Base-by-base conservation (phyloP, 2,888 invertebrate species). In the Homarus gammarus region DNA sequence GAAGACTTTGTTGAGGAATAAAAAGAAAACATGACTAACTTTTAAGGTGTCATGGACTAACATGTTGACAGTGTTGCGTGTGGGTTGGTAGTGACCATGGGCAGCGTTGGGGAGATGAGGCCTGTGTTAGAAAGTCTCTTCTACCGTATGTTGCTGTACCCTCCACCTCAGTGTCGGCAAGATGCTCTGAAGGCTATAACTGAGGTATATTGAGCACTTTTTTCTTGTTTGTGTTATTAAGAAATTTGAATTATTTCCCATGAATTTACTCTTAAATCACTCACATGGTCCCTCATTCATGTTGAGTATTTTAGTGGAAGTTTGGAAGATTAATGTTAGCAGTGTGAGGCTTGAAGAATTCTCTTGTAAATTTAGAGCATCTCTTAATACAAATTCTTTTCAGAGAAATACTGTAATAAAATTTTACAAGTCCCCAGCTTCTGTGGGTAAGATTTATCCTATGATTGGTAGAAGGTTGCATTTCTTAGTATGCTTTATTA, bases 121-220 rank as follows among this genome's bases (percentile, higher is more conserved):
- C 98, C 98, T 12, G 98, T 98, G 70, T 94, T 99, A 73, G 98
- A 98, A 93, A 98, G 98, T 0, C 95, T 99, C 1, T 98, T 98
- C 93, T 98, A 99, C 94, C 95, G 98, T 87, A 98, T 98, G 96
- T 94, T 98, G 3, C 95, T 98, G 0, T 96, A 98, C 94, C 98
- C 98, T 27, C 97, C 97, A 10, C 90, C 91, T 0, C 86, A 85
- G 61, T 90, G 90, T 49, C 81, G 92, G 0, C 56, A 84, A 22
- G 78, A 89, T 49, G 90, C 90, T n/a, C 85, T 92, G n/a, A 85
- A 82, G 38, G 86, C 89, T 27, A 61, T 92, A 51, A 75, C 78
- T 12, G 89, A 92, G 92, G 92, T 91, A 79, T n/a, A 75, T 44
- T 27, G 22, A 22, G 0, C 22, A 68, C 18, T 38, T 38, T 68